phyloP scores from a whole-genome alignment of 2,797 vertebrate species.

The Percopsis omiscomaycus region DNA sequence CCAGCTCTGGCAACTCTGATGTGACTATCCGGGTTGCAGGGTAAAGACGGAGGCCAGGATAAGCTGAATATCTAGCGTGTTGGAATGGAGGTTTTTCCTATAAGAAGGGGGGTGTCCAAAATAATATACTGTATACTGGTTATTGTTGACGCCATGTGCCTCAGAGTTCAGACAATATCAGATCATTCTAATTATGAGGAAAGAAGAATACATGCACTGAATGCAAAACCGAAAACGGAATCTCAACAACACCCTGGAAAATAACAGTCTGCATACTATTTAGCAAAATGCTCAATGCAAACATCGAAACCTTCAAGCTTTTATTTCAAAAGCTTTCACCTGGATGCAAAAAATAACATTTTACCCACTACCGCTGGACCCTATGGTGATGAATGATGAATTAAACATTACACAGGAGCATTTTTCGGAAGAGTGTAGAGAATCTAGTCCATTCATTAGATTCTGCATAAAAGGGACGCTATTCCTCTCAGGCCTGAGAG shows the following conservation, averaged over 20 bases:
- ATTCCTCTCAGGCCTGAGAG: not conserved
- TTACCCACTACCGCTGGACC: not conserved
- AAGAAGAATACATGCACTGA: not conserved
- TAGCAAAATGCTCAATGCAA: not conserved
- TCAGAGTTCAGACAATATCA: not conserved
- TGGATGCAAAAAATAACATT: not conserved
- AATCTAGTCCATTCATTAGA: not conserved
- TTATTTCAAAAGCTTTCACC: no score
- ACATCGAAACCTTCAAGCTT: not conserved
- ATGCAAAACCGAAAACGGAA: no score
- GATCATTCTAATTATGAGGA: not conserved
- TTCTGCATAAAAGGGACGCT: not conserved
- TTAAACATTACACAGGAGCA: not conserved
- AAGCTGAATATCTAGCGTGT: constrained; percentile 16
- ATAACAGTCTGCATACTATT: not conserved
- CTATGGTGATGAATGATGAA: not conserved
- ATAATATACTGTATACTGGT: not conserved
- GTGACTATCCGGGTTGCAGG: constrained; percentile 64
- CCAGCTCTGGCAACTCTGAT: constrained; percentile 49
- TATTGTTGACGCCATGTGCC: not conserved
- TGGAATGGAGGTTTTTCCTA: not conserved
- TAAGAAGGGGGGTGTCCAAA: not conserved
- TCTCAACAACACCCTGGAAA: not conserved
- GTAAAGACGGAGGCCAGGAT: constrained; percentile 55
- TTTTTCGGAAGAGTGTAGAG: not conserved